Base-by-base conservation (phyloP, 2,888 invertebrate genomes). In the Platycheirus albimanus region DNA sequence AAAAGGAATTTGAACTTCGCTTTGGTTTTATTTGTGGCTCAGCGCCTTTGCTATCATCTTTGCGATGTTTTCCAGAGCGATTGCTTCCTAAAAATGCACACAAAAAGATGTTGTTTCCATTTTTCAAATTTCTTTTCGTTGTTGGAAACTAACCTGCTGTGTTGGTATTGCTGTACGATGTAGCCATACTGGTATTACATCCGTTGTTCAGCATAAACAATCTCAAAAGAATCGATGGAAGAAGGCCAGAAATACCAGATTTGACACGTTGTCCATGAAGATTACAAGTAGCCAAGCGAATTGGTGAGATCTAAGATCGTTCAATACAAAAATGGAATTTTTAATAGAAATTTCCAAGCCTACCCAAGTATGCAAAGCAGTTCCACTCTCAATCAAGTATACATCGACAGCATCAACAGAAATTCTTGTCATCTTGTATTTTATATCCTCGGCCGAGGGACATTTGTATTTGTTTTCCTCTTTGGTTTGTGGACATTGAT, bases 251-350 rank as follows among this genome's bases (percentile, higher is more conserved):
- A 28, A 98, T 93, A 0, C 98, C 98, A 2, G 96, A 95, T 86
- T 96, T 96, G 33, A 97, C 97, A 87, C 96, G 96, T 85, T 96
- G 94, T 0, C 98, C 98, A 88, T 99, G 98, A n/a, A 99, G 92
- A 91, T 99, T 99, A 88, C 99, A 99, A 54, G 95, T 96, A 19
- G 98, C 95, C 79, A 98, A 90, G 58, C 98, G 93, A 36, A 98
- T 93, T 1, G 98, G 98, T 17, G 96, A 96, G 86, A 97, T 92
- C 93, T 94, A 85, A 13, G 89, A 88, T 54, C 56, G 51, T 19
- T 7, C 11, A 61, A 6, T 45, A 1, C 45, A 45, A 2, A 19
- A 11, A 13, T 15, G 30, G 49, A 11, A 8, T 24, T 24, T 24
- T 24, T 24, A 4, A 24, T 24, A 4, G 24, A 24, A 24, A 24